Evolutionary conservation across 1,140 invertebrate species (phyloP).

Genomic region (Grapholita molesta): DNA sequence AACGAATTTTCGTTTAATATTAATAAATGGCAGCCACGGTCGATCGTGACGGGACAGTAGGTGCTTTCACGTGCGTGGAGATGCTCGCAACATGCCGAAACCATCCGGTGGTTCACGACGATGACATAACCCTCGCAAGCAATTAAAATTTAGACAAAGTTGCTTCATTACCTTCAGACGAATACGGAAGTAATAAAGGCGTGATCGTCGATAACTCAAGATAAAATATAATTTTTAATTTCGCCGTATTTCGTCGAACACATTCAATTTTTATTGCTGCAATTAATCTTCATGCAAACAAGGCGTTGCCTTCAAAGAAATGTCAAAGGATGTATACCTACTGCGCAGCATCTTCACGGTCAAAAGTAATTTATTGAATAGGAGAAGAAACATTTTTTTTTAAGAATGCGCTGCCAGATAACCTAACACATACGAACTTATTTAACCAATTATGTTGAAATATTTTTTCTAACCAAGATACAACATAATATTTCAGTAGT

Average conservation of each 20-base stretch:
- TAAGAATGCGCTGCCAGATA: too few relatives aligned
- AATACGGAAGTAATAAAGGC: slow-evolving; percentile 13
- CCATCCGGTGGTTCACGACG: slow-evolving; percentile 39
- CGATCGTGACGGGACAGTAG: slow-evolving; percentile 62
- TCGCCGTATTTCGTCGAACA: neutral
- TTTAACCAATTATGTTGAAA: too few relatives aligned
- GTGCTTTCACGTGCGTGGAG: slow-evolving; percentile 52
- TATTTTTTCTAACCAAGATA: too few relatives aligned
- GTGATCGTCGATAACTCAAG: neutral
- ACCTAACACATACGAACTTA: too few relatives aligned
- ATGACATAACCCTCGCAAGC: slow-evolving; percentile 39
- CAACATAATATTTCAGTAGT: too few relatives aligned
- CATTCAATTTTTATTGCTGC: neutral
- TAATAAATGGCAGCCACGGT: slow-evolving; percentile 70
- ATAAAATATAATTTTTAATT: slow-evolving; percentile 3
- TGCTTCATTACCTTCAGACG: neutral
- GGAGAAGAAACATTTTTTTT: too few relatives aligned
- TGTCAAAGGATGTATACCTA: neutral
- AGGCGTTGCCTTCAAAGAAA: neutral
- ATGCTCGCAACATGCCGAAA: slow-evolving; percentile 28
- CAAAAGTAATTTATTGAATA: neutral
- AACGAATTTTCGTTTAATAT: slow-evolving; percentile 77
- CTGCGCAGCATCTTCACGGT: neutral
- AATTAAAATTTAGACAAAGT: slow-evolving; percentile 15
- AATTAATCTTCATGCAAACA: neutral